Evolutionary conservation across 2,888 invertebrate genomes (phyloP), one percentile per base, ranked within the genome.

Genomic region (Caenorhabditis becei): DNA sequence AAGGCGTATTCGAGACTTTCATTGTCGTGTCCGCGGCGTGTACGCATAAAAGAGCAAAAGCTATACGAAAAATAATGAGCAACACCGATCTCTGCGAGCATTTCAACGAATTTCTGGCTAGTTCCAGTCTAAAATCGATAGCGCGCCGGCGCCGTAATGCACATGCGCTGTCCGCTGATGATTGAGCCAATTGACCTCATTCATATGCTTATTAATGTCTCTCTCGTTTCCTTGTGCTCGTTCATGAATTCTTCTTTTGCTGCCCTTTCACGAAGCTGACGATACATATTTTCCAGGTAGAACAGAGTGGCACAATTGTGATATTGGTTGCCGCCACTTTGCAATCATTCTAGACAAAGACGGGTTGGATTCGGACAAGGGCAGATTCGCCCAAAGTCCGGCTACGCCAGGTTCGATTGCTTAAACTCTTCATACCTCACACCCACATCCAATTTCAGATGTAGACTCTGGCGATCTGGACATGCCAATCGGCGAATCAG

Each of bases 301-400:
- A 35, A 63, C 41, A 75, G 62, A 69, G 62, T 77, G 67, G 69
- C 77, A 77, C 69, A 69, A 69, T 77, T 69, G 77, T 63, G 58
- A 77, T 63, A 77, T 77, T 70, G 59, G 63, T 65, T 63, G 71
- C 66, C 65, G 54, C 66, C 61, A 71, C 65, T 35, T 61, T 71
- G 71, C 71, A 80, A 80, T 69, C 63, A 80, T 80, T 80, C 58
- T 63, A 58, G 70, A 75, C 37, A 63, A 75, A 61, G 70, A 80
- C 80, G 80, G 80, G 80, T 80, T 80, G 58, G 66, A 70, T 32
- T 49, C 59, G 54, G 75, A 70, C 58, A 32, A 71, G 63, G 72
- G 75, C 75, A 70, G 24, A 26, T 26, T 28, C 28, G 70, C 59
- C 77, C 78, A 20, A 18, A 66, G 78, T 71, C 78, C 78, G 26